Evolutionary conservation across 2,888 invertebrate species (phyloP).

Genomic region (Dicyrtomina minuta): DNA sequence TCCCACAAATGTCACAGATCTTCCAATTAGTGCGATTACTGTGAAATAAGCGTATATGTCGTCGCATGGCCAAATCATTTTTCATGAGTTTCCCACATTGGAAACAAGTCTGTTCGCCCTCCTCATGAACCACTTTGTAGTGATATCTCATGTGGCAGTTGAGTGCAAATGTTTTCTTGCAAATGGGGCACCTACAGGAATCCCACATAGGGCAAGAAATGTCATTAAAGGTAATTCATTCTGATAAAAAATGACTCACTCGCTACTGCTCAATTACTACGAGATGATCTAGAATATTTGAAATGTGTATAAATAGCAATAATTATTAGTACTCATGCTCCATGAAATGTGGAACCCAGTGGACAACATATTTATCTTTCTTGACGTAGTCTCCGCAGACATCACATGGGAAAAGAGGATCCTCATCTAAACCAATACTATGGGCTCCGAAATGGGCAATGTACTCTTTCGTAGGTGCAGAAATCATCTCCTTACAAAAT

Average conservation of each 20-base stretch:
- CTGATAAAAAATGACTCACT: constrained; percentile 20
- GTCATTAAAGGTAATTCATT: neutral
- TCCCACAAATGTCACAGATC: constrained; percentile 41
- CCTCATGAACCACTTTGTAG: constrained; percentile 41
- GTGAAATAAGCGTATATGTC: constrained; percentile 39
- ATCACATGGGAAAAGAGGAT: constrained; percentile 39
- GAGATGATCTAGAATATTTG: no score
- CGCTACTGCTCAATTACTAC: no score
- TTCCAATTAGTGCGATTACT: constrained; percentile 40
- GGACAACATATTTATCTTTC: constrained; percentile 38
- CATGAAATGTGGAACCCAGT: constrained; percentile 42
- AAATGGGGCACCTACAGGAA: constrained; percentile 35
- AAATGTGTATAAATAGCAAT: no score
- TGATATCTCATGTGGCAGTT: constrained; percentile 43
- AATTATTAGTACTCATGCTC: no score
- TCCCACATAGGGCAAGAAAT: neutral
- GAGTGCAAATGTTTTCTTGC: constrained; percentile 41
- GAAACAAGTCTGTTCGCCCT: constrained; percentile 36
- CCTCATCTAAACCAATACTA: constrained; percentile 32
- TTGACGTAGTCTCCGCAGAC: constrained; percentile 38
- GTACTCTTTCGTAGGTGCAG: constrained; percentile 33
- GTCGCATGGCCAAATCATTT: constrained; percentile 41
- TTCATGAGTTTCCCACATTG: constrained; percentile 42
- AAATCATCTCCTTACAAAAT: constrained; percentile 31
- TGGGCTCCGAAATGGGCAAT: constrained; percentile 32